A percentile compares a stretch with the other conserved stretches of the same genome.
These are phyloP conservation scores for Drosophila anceps DNA, from an alignment of 2,888 invertebrate genomes.

Conservation along the genomic window DNA sequence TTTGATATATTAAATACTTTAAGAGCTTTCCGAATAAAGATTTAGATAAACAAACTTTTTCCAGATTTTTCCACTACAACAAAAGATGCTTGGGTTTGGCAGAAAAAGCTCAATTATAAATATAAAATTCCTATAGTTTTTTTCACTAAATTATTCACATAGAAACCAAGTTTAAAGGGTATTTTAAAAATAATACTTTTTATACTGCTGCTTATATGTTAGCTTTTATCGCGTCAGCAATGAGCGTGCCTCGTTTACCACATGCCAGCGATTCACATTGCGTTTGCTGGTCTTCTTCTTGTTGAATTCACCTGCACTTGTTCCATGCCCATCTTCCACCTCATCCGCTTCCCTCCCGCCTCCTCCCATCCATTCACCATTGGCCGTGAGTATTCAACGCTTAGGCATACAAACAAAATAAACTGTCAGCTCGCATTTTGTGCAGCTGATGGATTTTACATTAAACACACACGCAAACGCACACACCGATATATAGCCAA, in stretches of 20 bases:
- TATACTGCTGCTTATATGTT: background rate
- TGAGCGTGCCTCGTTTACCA: constrained; percentile 42
- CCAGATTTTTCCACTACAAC: too few relatives aligned
- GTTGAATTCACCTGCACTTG: constrained; percentile 45
- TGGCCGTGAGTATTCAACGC: constrained; percentile 29
- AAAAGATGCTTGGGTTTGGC: too few relatives aligned
- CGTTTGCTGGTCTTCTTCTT: constrained; percentile 3
- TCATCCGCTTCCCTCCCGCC: background rate
- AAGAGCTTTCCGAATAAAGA: too few relatives aligned
- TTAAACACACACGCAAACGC: constrained; percentile 40
- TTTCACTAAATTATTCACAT: too few relatives aligned
- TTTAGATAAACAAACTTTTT: too few relatives aligned
- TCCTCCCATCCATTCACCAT: constrained; percentile 7
- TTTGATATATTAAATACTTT: too few relatives aligned
- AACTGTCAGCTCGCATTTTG: constrained; percentile 69
- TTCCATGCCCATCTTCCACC: constrained; percentile 22
- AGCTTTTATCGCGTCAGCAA: background rate
- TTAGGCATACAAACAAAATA: constrained; percentile 77
- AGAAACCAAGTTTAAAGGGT: background rate
- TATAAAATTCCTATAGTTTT: background rate
- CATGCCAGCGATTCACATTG: constrained; percentile 50
- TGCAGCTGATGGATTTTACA: constrained; percentile 74
- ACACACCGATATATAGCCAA: background rate
- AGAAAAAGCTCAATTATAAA: too few relatives aligned
- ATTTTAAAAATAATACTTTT: background rate